phyloP scores from a whole-genome alignment of 2,113 vertebrate species.

The Crotalus tigris region DNA sequence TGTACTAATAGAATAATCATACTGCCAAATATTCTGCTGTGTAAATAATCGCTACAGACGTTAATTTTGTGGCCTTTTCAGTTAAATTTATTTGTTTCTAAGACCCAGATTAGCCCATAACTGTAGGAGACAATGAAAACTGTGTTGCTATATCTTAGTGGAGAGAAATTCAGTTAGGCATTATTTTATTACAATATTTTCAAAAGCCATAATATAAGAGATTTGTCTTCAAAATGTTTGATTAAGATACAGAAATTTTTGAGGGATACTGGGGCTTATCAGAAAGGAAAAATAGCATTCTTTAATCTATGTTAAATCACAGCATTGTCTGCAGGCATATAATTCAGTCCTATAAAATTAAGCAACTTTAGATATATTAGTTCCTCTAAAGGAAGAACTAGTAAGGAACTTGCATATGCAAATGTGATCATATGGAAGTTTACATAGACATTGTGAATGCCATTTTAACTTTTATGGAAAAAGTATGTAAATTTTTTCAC shows the following conservation, averaged over 20 bases:
- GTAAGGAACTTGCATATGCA: neutral
- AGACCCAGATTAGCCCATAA: slow-evolving; percentile 21
- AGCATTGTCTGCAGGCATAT: neutral
- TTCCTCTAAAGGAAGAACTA: neutral
- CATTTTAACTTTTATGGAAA: neutral
- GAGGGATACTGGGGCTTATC: neutral
- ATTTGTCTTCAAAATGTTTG: neutral
- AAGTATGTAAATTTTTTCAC: neutral
- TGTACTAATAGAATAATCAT: slow-evolving; percentile 16
- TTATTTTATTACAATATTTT: slow-evolving; percentile 6
- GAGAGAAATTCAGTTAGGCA: neutral
- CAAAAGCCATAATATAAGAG: neutral
- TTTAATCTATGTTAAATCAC: neutral
- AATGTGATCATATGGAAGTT: neutral
- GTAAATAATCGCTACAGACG: slow-evolving; percentile 47
- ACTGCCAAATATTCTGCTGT: slow-evolving; percentile 5
- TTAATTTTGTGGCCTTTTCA: slow-evolving; percentile 47
- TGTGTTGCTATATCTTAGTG: neutral
- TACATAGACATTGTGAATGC: neutral
- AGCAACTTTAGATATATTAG: neutral
- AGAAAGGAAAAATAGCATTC: neutral
- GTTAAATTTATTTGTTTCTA: slow-evolving; percentile 26
- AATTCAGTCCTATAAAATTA: neutral
- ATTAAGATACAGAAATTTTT: neutral
- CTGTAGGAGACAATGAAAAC: slow-evolving; percentile 21